Percentiles rank a stretch among this genome's conserved stretches.
Evolutionary conservation across 2,888 invertebrate species (phyloP).

Genomic region (Cantharis rustica): DNA sequence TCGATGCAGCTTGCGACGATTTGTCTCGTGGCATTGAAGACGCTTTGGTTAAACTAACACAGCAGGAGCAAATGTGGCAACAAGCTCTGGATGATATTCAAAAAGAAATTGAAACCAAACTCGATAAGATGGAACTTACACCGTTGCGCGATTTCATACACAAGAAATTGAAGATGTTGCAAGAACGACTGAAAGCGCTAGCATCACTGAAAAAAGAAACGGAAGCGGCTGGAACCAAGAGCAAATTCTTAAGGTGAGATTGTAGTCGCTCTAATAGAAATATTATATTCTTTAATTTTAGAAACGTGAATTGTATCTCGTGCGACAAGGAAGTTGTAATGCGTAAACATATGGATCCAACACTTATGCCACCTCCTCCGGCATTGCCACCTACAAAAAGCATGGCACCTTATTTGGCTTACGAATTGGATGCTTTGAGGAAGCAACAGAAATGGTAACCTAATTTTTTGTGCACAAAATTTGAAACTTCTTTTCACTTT

Average conservation of each 20-base stretch:
- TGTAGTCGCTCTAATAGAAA: neutral
- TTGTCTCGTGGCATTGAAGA: constrained; percentile 68
- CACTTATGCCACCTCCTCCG: constrained; percentile 57
- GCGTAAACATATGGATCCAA: constrained; percentile 62
- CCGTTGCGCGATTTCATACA: constrained; percentile 70
- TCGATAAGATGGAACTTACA: constrained; percentile 68
- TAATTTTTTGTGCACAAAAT: constrained; percentile 3
- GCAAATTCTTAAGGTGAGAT: constrained; percentile 64
- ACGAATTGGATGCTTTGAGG: constrained; percentile 66
- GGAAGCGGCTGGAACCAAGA: constrained; percentile 76
- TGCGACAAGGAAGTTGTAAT: constrained; percentile 78
- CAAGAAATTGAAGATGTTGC: constrained; percentile 63
- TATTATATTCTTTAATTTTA: constrained; percentile 42
- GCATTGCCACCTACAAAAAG: constrained; percentile 63
- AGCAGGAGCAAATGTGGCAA: constrained; percentile 69
- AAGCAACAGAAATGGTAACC: constrained; percentile 59
- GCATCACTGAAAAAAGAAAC: constrained; percentile 64
- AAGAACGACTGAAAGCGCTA: constrained; percentile 66
- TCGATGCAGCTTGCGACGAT: constrained; percentile 71
- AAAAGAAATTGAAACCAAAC: constrained; percentile 67
- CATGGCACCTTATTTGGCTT: constrained; percentile 73
- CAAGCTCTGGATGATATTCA: constrained; percentile 71
- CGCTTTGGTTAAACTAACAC: constrained; percentile 63
- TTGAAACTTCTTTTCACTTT: neutral
- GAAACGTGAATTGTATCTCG: constrained; percentile 76